phyloP scores from a whole-genome alignment of 37 sponge, comb jelly and placozoan genomes.

The Spongilla lacustris region DNA sequence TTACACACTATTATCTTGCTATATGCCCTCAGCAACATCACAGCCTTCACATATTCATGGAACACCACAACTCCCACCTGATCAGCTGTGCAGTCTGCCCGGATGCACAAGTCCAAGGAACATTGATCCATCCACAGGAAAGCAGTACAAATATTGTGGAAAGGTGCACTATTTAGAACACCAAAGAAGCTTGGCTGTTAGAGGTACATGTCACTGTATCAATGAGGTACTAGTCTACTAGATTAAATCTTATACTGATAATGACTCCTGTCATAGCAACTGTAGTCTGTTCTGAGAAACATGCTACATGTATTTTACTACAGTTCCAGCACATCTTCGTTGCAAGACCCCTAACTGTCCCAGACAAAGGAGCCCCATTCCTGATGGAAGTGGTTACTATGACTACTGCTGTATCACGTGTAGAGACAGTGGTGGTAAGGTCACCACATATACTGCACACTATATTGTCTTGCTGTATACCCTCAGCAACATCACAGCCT shows the following conservation, averaged over 20 bases:
- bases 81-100: not conserved
- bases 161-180: slow-evolving; percentile 26
- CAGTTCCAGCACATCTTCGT: no score
- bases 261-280: no score
- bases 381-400: slow-evolving; percentile 16
- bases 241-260: no score
- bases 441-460: no score
- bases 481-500: no score
- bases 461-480: no score
- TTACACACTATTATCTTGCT: not conserved
- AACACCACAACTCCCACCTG: not conserved
- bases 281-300: no score
- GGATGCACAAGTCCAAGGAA: slow-evolving; percentile 1
- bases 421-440: slow-evolving; percentile 9
- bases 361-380: not conserved
- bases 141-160: slow-evolving; percentile 60
- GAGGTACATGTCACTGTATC: not conserved
- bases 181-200: not conserved
- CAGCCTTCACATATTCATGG: no score
- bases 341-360: slow-evolving; percentile 21
- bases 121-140: slow-evolving; percentile 13
- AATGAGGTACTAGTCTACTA: not conserved
- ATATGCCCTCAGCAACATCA: no score
- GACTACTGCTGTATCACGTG: slow-evolving; percentile 44
- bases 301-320: no score